Evolutionary conservation across 1,140 invertebrate genomes (phyloP), one percentile per base, ranked within the genome.

Genomic region (Micrasema minimum): DNA sequence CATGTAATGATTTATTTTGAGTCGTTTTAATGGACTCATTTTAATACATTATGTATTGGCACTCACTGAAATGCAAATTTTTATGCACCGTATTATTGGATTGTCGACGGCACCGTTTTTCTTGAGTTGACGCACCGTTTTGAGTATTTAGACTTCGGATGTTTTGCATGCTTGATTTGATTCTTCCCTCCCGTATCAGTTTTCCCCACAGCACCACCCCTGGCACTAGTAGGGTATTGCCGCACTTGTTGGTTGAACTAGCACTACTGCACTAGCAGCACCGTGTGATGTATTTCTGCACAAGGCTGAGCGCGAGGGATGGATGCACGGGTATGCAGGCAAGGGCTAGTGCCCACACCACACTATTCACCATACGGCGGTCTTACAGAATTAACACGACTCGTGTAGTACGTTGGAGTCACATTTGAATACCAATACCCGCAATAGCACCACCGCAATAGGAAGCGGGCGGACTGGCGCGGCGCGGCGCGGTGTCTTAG

Each of bases 351-450:
- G 70, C 51, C 62, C 64, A 72, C 70, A 72, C 70, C 50, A 66
- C 64, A 59, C 61, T 26, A 14, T 14, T 51, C 57, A 71, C 43
- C 37, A 43, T 66, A 66, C 65, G 66, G 66, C 66, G 66, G 66
- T 57, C 31, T 57, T 37, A 68, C 66, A 66, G 31, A 51, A 66
- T n/a, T n/a, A 23, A 72, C 70, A 57, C 50, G 45, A 51, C 72
- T 61, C 61, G 64, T 65, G 31, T 61, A 23, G 18, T 20, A 41
- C 37, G 57, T 66, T 59, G 67, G 64, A 48, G 81, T 81, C 82
- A 86, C 87, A 88, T 88, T 88, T 88, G 87, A 88, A 88, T 88
- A 88, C 87, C 87, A 88, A 88, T 88, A 87, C 85, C 75, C 75
- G 80, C 78, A 79, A 76, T 71, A 66, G 73, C 66, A 61, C 69